A percentile compares a stretch with the other conserved stretches of the same genome.
Evolutionary conservation across 2,113 vertebrate species (phyloP).

Genomic region (Sinosuthora webbiana): DNA sequence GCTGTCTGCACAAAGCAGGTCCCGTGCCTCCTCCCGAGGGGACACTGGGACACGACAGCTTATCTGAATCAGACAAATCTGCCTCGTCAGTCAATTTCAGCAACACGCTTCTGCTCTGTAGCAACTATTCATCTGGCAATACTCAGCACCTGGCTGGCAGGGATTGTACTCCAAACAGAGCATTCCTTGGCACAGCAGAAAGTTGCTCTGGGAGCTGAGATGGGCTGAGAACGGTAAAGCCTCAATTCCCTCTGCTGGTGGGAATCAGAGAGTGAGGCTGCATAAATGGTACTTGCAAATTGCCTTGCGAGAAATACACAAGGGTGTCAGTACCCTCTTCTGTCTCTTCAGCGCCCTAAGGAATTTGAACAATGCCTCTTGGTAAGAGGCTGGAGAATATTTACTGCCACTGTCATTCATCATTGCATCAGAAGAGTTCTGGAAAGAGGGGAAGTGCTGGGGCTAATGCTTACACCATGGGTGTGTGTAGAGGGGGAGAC

Average conservation of each 20-base stretch:
- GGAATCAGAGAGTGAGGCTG: background rate
- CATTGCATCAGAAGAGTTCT: background rate
- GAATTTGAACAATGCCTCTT: background rate
- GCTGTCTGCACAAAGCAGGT: background rate
- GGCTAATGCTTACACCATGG: background rate
- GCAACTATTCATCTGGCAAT: background rate
- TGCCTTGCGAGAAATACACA: background rate
- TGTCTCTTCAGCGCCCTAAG: background rate
- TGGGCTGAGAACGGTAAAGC: background rate
- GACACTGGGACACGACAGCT: background rate
- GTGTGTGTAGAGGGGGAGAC: background rate
- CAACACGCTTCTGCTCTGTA: background rate
- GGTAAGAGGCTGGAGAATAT: background rate
- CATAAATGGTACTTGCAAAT: background rate
- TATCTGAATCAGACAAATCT: background rate
- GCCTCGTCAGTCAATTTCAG: background rate
- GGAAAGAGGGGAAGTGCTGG: background rate
- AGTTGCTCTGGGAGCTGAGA: background rate
- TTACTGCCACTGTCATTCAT: background rate
- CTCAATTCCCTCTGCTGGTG: background rate
- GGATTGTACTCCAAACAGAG: background rate
- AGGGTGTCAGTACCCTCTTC: background rate
- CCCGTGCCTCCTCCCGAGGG: background rate
- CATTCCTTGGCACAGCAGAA: background rate
- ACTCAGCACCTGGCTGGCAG: background rate